These are phyloP conservation scores for Lithophane semibrunnea DNA, from an alignment of 2,888 invertebrate genomes.

Conservation along the genomic window DNA sequence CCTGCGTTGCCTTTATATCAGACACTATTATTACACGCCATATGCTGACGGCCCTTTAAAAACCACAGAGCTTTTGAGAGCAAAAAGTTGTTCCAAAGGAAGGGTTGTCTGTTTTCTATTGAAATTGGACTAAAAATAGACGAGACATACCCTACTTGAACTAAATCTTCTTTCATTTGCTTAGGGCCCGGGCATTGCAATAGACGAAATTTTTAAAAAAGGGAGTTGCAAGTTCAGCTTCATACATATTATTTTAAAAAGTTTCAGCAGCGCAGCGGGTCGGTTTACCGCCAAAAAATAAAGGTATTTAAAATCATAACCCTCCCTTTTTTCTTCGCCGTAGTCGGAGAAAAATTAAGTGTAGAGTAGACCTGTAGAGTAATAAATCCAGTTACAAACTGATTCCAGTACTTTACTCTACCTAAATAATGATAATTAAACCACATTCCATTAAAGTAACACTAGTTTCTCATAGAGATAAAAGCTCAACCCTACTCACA, in stretches of 20 bases:
- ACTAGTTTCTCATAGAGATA: slow-evolving; percentile 22
- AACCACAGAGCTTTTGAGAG: slow-evolving; percentile 32
- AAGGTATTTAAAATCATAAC: background rate
- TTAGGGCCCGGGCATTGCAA: background rate
- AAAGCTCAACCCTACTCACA: slow-evolving; percentile 56
- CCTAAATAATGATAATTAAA: background rate
- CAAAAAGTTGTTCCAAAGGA: slow-evolving; percentile 26
- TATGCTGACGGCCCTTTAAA: slow-evolving; percentile 49
- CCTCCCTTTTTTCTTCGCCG: no score
- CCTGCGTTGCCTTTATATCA: slow-evolving; percentile 54
- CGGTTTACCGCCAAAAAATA: background rate
- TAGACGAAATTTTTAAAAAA: background rate
- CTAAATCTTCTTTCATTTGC: background rate
- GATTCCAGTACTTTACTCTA: background rate
- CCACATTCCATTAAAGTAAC: background rate
- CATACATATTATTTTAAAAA: background rate
- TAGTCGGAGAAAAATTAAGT: no score
- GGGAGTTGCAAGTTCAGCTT: background rate
- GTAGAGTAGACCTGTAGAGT: background rate
- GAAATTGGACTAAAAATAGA: slow-evolving; percentile 31
- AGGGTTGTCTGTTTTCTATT: slow-evolving; percentile 43
- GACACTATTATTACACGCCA: slow-evolving; percentile 53
- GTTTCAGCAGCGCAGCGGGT: background rate
- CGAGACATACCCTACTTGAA: background rate
- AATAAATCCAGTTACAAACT: background rate